phyloP scores from a whole-genome alignment of 2,888 invertebrate species.

The Elaeidobius kamerunicus region DNA sequence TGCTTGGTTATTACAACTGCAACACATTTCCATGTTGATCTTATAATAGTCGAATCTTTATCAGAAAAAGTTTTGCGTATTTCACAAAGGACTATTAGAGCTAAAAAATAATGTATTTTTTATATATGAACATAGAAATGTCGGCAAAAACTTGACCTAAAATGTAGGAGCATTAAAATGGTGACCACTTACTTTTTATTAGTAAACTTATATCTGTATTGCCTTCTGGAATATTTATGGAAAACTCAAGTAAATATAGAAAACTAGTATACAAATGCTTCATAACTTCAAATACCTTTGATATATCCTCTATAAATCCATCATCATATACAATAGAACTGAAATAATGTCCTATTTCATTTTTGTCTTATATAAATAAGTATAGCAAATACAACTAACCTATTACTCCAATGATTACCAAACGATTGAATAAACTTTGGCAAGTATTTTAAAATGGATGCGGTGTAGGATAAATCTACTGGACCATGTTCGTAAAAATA shows the following conservation, averaged over 20 bases:
- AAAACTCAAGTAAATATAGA: conserved; percentile 9
- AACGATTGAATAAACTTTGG: conserved; percentile 14
- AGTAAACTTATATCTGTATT: conserved; percentile 1
- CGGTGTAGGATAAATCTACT: conserved; percentile 4
- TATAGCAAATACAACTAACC: conserved; percentile 4
- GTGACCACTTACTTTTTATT: conserved; percentile 3
- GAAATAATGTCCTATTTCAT: conserved; percentile 21
- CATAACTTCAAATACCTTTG: conserved; percentile 35
- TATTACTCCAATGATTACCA: conserved; percentile 14
- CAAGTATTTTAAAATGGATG: conserved; percentile 10
- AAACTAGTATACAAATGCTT: conserved; percentile 16
- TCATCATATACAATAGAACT: conserved; percentile 37
- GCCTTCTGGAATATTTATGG: conserved; percentile 7
- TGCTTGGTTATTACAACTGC: conserved; percentile 52
- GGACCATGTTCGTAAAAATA: conserved; percentile 7
- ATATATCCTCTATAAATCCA: conserved; percentile 36
- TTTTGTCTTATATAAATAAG: too few relatives aligned
- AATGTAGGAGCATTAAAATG: too few relatives aligned
- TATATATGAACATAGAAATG: background rate
- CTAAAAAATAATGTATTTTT: conserved; percentile 42
- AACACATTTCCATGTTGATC: conserved; percentile 57
- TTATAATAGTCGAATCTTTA: conserved; percentile 56
- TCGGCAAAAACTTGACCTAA: too few relatives aligned
- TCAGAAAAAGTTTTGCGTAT: conserved; percentile 52
- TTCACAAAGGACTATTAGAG: conserved; percentile 50